phyloP scores from a whole-genome alignment of 2,797 vertebrate genomes.

The Fundulus diaphanus region DNA sequence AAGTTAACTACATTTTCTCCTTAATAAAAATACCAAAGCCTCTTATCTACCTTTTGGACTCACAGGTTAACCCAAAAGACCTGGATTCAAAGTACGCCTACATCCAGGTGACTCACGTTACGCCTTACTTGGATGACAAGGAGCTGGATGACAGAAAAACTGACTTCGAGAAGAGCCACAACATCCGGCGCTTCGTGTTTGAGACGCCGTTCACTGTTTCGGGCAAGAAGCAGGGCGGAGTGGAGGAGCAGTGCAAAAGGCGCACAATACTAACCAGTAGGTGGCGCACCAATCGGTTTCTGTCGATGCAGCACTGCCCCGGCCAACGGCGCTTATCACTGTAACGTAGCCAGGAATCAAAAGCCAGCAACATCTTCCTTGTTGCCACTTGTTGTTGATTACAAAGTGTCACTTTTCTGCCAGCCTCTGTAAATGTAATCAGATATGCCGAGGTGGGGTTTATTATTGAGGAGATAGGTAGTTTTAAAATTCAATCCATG shows the following conservation, averaged over 20 bases:
- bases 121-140: slow-evolving; percentile 93
- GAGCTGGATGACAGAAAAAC: slow-evolving; percentile 94
- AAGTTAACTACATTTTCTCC: not conserved
- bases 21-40: not conserved
- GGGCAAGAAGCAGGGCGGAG: slow-evolving; percentile 93
- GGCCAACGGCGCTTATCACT: not conserved
- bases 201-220: slow-evolving; percentile 95
- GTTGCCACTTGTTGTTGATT: slow-evolving; percentile 10
- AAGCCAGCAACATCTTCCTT: not conserved
- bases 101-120: slow-evolving; percentile 97
- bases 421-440: slow-evolving; percentile 5
- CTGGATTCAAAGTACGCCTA: slow-evolving; percentile 97
- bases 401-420: not conserved
- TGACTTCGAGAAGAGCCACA: slow-evolving; percentile 95
- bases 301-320: not conserved
- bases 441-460: slow-evolving; percentile 27
- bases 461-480: no score
- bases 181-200: slow-evolving; percentile 96
- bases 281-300: slow-evolving; percentile 14
- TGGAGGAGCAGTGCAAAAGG: slow-evolving; percentile 96
- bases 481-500: not conserved
- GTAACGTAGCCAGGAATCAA: not conserved
- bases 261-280: slow-evolving; percentile 94
- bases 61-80: slow-evolving; percentile 95
- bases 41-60: not conserved